Base-by-base conservation (phyloP, 1,140 invertebrate species). In the Panagrolaimus sp. region DNA sequence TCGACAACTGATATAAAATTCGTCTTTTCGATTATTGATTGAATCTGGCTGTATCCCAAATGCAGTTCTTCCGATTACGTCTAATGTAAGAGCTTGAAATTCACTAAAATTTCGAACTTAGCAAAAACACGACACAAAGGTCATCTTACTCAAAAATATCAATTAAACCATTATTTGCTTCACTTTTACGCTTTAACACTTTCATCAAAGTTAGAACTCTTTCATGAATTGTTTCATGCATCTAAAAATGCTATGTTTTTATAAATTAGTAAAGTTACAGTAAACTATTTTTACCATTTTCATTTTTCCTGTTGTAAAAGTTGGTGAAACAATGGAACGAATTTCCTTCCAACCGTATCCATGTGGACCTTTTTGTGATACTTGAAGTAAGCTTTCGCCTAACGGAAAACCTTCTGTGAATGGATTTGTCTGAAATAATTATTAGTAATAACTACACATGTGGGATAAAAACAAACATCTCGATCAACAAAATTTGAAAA, bases 231-330 rank as follows among this genome's bases (percentile, higher is more conserved):
- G 27, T 57, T 16, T 20, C 20, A 16, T 23, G 27, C 27, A 43
- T 63, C 42, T 63, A 42, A 63, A 63, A 42, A 63, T 20, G n/a
- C n/a, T 9, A 9, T 13, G 16, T 63, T 63, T 63, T 63, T 20
- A 57, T 11, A 2, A n/a, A 20, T 57, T 57, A n/a, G n/a, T n/a
- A n/a, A n/a, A n/a, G n/a, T 27, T 25, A 57, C n/a, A 23, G 47
- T 14, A 23, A 38, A 4, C 7, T 38, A 20, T 57, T 57, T 13
- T 57, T 57, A 65, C 64, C 23, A 27, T 47, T 27, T 67, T 67
- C 65, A 67, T 67, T 42, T 53, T 67, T 7, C 46, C 65, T 3
- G 65, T 51, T 9, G 65, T 67, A 53, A 67, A 67, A 9, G 43
- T 31, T 7, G 48, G 27, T 5, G 46, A 53, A 9, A 43, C 25